A percentile compares a stretch with the other conserved stretches of the same genome.
Evolutionary conservation across 2,113 vertebrate species (phyloP).

Genomic region (cat (Felis catus)): F.catus_Fca126_mat1.0 CM031420.1:154755001-154755500

Average conservation of each 20-base stretch:
- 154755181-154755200: not conserved
- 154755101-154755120: not conserved
- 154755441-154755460: not conserved
- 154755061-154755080: not conserved
- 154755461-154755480: not conserved
- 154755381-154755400: not conserved
- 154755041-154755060: not conserved
- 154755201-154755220: not conserved
- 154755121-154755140: not conserved
- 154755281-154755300: not conserved
- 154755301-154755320: not conserved
- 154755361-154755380: not conserved
- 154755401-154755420: not conserved
- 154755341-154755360: not conserved
- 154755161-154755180: not conserved
- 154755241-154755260: not conserved
- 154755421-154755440: not conserved
- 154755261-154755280: not conserved
- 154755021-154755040: not conserved
- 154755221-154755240: not conserved
- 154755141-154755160: not conserved
- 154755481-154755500: not conserved
- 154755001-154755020: not conserved
- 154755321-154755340: not conserved
- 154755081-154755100: not conserved